Evolutionary conservation across 2,888 invertebrate genomes (phyloP), one percentile per base, ranked within the genome.

Genomic region (Drosophila kuntzei): DNA sequence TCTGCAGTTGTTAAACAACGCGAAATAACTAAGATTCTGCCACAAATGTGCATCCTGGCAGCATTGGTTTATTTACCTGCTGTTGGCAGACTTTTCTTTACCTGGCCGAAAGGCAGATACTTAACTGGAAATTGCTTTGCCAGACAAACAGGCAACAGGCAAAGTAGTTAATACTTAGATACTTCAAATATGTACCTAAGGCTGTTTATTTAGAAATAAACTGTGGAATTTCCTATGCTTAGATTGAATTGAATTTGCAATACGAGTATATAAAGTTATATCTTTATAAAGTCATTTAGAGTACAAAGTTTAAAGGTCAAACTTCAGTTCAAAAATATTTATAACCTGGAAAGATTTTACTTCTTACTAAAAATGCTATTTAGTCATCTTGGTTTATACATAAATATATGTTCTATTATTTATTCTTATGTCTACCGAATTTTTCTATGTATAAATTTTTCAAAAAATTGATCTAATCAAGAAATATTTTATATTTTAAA

Each of bases 1-100:
- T 25, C 79, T 50, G 65, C 43, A 60, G 47, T 79, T 68, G 64
- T 70, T 70, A 55, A 71, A 76, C 66, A 59, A 69, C 58, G 43
- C 22, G 12, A 71, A 65, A 50, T 57, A 44, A 78, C 79, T 62
- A 14, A 54, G 41, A 63, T 37, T 14, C 14, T 5, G 29, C 39
- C 16, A 25, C 54, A 60, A 39, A 22, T 16, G 12, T 71, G 34
- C 25, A 27, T 39, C 14, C 34, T 55, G 25, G 1, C 14, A 11
- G 43, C 47, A 18, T 34, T 8, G n/a, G 18, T 27, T 8, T 32
- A 43, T 46, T 58, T 69, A 75, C 71, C 71, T 75, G 75, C 39
- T 36, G 8, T 34, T 18, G 8, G 7, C 9, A 18, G 16, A n/a
- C 18, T 11, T 12, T 12, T 18, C 11, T 46, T 37, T 69, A 74